Evolutionary conservation across 2,888 invertebrate species (phyloP), one percentile per base, ranked within the genome.

Genomic region (Cacoxenus indagator): DNA sequence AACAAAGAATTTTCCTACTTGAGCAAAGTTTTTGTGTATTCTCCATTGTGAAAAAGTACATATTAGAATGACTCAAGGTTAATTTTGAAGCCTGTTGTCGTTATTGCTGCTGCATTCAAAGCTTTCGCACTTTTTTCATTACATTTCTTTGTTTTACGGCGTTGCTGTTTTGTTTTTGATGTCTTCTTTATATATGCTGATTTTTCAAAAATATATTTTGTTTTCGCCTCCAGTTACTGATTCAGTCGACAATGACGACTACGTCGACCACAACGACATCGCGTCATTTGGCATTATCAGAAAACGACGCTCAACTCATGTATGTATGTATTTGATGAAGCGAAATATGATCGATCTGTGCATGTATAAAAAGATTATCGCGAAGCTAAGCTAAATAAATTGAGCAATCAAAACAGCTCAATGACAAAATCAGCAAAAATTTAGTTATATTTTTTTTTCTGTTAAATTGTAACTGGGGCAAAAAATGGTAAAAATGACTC

Each of bases 11-110:
- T 37, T 37, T 37, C 37, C 37, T 37, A 14, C 37, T 37, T 37
- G 37, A 37, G 14, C 14, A 14, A 37, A 59, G 51, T 31, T 57
- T 57, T 55, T 17, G 62, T 57, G 48, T 26, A 69, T 45, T 66
- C 68, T 69, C 17, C 54, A 46, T 24, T 14, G 4, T 27, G n/a
- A n/a, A n/a, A n/a, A n/a, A 2, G 17, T 26, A 17, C 29, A 11
- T 37, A 37, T 51, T 51, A 19, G 17, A 22, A 51, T 51, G 51
- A 51, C 51, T 51, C 51, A 51, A 51, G 19, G 17, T 17, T n/a
- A n/a, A n/a, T n/a, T 37, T 14, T 37, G 9, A 37, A 37, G 37
- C 14, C 14, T 37, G 37, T 37, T 14, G n/a, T n/a, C n/a, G n/a
- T n/a, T n/a, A n/a, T n/a, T n/a, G n/a, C n/a, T n/a, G n/a, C n/a